These are phyloP conservation scores for Napeogenes sylphis DNA, from an alignment of 2,888 invertebrate genomes.

Conservation along the genomic window DNA sequence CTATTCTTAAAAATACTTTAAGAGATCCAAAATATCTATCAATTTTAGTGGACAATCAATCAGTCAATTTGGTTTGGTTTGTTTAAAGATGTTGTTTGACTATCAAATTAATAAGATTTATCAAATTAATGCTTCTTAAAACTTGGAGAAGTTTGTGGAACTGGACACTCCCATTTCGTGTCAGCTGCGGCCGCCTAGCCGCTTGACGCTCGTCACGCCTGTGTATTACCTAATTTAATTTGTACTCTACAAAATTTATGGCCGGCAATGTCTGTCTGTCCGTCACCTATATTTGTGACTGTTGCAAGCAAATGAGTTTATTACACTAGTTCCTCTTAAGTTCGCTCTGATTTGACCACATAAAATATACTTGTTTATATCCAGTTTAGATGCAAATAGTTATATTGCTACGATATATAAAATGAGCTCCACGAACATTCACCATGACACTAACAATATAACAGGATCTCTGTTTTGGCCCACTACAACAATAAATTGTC, in stretches of 20 bases:
- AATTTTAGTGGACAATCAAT: too few species aligned
- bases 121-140: conserved; percentile 41
- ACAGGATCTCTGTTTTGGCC: too few species aligned
- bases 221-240: conserved; percentile 77
- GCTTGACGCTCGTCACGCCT: conserved; percentile 71
- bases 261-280: conserved; percentile 60
- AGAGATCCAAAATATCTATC: too few species aligned
- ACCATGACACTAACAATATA: too few species aligned
- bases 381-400: neutral
- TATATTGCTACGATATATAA: neutral
- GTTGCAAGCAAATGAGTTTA: conserved; percentile 18
- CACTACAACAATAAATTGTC: too few species aligned
- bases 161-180: conserved; percentile 72
- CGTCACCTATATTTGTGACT: conserved; percentile 48
- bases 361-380: neutral
- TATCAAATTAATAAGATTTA: conserved; percentile 21
- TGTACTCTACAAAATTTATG: conserved; percentile 73
- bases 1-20: too few species aligned
- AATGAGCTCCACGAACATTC: neutral
- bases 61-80: neutral
- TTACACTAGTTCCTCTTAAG: conserved; percentile 2
- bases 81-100: conserved; percentile 3
- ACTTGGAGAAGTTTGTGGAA: conserved; percentile 41
- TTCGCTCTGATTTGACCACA: neutral
- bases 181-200: conserved; percentile 57